Evolutionary conservation across 64 coral and sea anemone genomes (phyloP), one percentile per base, ranked within the genome.

Genomic region (Pachyseris speciosa): DNA sequence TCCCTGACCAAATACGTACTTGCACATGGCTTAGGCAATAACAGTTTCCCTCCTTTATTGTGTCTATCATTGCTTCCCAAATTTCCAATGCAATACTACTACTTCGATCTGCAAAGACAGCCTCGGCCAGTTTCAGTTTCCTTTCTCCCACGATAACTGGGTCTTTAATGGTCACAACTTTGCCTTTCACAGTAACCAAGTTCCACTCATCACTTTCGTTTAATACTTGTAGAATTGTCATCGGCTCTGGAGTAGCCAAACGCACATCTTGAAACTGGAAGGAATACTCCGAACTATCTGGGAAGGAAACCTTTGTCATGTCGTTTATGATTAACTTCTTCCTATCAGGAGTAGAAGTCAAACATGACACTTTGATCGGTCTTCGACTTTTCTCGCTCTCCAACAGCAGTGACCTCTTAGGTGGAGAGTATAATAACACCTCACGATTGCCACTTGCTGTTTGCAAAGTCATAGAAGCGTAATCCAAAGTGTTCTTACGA

Each of bases 241-340:
- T 47, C 27, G 34, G 50, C 49, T 74, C 50, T 53, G 50, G 64
- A 2, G 59, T 47, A 49, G 50, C 50, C 50, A 53, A 53, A 17
- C 65, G 83, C 37, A 42, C 44, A 53, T 79, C 75, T 43, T 77
- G 20, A 39, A 74, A 79, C 66, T 89, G 87, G 41, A 90, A 90
- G 0, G 87, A 78, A 41, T 90, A 90, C 27, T 90, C 36, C 9
- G 70, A 31, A 49, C 58, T 47, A 26, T 74, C 27, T 25, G 86
- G 65, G 12, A 76, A 17, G 17, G 44, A 51, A 58, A 88, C 67
- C 69, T 75, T 76, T 36, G 39, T 88, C 72, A 88, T 76, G 17
- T 88, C 72, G 67, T 88, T 75, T 75, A 88, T 88, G 22, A 89
- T 77, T 5, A 89, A 20, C 34, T 89, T 89, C 37, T 76, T 26